Conservation (phyloP, 2,113 vertebrate genomes). For the Vulpes vulpes region DNA sequence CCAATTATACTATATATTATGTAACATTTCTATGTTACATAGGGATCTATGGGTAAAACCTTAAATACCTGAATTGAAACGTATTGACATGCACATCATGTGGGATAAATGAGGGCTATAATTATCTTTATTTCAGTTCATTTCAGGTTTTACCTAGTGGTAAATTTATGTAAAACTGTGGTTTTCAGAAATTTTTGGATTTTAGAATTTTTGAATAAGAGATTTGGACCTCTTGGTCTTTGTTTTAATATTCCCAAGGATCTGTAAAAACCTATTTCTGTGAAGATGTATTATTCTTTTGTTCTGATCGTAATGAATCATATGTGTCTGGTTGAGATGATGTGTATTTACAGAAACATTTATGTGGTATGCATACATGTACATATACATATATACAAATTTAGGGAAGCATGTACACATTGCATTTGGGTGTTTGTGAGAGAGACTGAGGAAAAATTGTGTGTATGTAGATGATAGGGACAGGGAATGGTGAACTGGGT, state of each 20-base stretch:
- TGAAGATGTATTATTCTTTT: neutral
- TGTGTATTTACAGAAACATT: neutral
- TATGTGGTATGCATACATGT: neutral
- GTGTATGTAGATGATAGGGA: neutral
- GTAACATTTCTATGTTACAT: neutral
- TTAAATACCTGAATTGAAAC: slow-evolving; percentile 32
- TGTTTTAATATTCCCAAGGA: neutral
- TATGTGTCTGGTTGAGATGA: neutral
- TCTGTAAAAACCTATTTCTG: neutral
- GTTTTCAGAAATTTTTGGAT: slow-evolving; percentile 23
- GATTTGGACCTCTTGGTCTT: neutral
- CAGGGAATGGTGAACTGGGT: neutral
- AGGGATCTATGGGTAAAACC: neutral
- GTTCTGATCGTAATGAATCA: neutral
- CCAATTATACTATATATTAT: neutral
- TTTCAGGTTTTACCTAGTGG: neutral
- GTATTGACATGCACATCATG: neutral
- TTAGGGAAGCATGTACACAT: neutral
- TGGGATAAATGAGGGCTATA: neutral
- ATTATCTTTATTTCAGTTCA: slow-evolving; percentile 43
- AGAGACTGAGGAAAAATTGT: neutral
- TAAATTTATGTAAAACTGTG: neutral
- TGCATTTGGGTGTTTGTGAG: neutral
- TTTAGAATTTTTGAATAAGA: slow-evolving; percentile 14
- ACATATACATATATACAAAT: neutral